Percentiles rank a stretch among this genome's conserved stretches.
Evolutionary conservation across 2,113 vertebrate genomes (phyloP).

Genomic region (Megatriorchis doriae): DNA sequence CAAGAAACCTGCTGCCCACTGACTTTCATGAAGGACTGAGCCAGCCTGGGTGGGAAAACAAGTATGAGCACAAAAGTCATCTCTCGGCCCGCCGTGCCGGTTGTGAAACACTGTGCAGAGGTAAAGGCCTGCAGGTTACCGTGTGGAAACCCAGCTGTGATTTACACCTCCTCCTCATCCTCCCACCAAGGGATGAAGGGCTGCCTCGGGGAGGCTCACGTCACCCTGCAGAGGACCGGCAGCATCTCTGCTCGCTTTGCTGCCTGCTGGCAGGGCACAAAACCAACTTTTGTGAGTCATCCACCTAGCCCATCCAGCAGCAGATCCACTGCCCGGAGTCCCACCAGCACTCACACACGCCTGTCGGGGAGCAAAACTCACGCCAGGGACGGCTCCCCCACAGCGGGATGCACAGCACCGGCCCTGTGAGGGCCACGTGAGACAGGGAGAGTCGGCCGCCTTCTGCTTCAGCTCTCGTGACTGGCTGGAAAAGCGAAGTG

Average conservation of each 20-base stretch:
- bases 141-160: neutral
- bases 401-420: neutral
- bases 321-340: neutral
- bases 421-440: neutral
- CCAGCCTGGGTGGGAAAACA: neutral
- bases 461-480: neutral
- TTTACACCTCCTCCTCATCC: neutral
- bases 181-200: neutral
- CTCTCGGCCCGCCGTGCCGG: accelerated
- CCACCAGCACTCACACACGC: accelerated
- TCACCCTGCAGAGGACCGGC: neutral
- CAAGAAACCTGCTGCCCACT: neutral
- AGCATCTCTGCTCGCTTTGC: neutral
- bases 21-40: accelerated
- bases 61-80: neutral
- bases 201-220: neutral
- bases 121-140: neutral
- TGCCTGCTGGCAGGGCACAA: neutral
- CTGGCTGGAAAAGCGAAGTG: slow-evolving; percentile 36
- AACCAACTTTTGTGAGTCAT: neutral
- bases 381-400: accelerated
- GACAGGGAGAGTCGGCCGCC: neutral
- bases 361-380: neutral
- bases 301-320: neutral
- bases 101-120: neutral